These are phyloP conservation scores for Diprion similis DNA, from an alignment of 1,140 invertebrate species.

Conservation along the genomic window DNA sequence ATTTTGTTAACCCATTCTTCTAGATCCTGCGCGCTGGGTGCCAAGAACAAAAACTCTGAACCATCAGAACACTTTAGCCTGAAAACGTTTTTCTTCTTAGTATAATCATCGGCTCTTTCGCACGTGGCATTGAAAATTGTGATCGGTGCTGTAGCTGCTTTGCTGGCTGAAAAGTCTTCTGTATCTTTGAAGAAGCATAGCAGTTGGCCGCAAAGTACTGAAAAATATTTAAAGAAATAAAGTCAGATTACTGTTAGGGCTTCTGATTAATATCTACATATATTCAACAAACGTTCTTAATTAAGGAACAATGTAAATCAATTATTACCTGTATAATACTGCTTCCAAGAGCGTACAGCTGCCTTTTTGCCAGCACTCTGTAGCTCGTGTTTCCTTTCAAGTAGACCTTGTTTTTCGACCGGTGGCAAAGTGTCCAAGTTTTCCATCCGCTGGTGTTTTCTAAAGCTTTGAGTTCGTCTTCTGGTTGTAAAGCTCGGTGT, in stretches of 20 bases:
- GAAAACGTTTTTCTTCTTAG: constrained; percentile 94
- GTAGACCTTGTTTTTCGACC: constrained; percentile 88
- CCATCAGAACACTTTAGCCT: constrained; percentile 87
- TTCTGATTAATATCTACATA: constrained; percentile 8
- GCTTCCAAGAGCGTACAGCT: constrained; percentile 94
- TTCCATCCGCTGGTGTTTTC: constrained; percentile 76
- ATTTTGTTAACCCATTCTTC: constrained; percentile 95
- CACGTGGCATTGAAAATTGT: constrained; percentile 88
- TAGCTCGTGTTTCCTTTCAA: constrained; percentile 95
- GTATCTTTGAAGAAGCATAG: constrained; percentile 98
- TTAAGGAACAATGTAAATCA: neutral
- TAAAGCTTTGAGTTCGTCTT: constrained; percentile 86
- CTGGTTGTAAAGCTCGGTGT: constrained; percentile 95
- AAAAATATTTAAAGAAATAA: constrained; percentile 27
- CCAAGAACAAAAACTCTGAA: constrained; percentile 91
- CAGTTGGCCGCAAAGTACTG: constrained; percentile 92
- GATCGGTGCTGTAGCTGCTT: constrained; percentile 88
- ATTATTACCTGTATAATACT: constrained; percentile 78
- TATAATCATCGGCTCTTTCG: constrained; percentile 89
- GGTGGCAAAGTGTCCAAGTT: constrained; percentile 80
- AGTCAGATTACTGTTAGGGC: constrained; percentile 1
- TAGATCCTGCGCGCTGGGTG: constrained; percentile 77
- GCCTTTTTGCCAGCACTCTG: constrained; percentile 93
- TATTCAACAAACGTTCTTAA: neutral
- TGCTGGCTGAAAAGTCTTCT: constrained; percentile 86